A percentile compares a stretch with the other conserved stretches of the same genome.
These are phyloP conservation scores for Neelides sp. DNA, from an alignment of 1,140 invertebrate genomes.

Conservation along the genomic window DNA sequence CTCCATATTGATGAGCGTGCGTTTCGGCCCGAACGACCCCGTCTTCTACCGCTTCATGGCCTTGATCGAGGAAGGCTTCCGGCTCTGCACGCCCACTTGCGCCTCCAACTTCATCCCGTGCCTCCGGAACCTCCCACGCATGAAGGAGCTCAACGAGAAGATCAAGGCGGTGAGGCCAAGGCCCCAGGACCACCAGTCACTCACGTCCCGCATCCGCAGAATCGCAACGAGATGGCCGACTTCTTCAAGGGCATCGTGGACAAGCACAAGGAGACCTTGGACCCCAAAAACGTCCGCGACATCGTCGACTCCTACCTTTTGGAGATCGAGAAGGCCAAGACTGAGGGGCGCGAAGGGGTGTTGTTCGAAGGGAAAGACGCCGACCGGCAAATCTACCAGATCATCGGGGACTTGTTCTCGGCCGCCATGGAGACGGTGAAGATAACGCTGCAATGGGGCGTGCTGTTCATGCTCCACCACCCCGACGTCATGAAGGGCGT, in stretches of 20 bases:
- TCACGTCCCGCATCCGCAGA: conserved; percentile 36
- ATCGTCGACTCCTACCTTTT: conserved; percentile 72
- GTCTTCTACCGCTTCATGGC: conserved; percentile 64
- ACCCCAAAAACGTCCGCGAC: conserved; percentile 62
- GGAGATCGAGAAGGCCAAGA: conserved; percentile 67
- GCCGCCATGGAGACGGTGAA: conserved; percentile 91
- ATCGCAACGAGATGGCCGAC: conserved; percentile 64
- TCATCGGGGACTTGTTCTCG: conserved; percentile 78
- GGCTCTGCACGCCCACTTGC: conserved; percentile 54
- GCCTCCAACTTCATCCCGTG: conserved; percentile 55
- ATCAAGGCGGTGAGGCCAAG: conserved; percentile 45
- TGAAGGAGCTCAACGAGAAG: conserved; percentile 56
- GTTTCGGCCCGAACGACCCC: conserved; percentile 61
- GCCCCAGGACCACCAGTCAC: neutral
- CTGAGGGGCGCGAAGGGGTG: conserved; percentile 51
- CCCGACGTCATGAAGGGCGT: conserved; percentile 67
- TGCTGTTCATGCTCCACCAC: conserved; percentile 75
- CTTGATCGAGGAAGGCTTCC: conserved; percentile 78
- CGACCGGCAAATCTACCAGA: conserved; percentile 78
- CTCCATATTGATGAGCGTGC: conserved; percentile 72
- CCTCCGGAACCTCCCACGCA: conserved; percentile 58
- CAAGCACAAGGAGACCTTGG: conserved; percentile 59
- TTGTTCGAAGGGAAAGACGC: conserved; percentile 68
- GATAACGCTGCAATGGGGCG: conserved; percentile 73
- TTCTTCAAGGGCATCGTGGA: conserved; percentile 74